These are phyloP conservation scores for Yponomeuta malinellus DNA, from an alignment of 2,888 invertebrate genomes.

Conservation along the genomic window DNA sequence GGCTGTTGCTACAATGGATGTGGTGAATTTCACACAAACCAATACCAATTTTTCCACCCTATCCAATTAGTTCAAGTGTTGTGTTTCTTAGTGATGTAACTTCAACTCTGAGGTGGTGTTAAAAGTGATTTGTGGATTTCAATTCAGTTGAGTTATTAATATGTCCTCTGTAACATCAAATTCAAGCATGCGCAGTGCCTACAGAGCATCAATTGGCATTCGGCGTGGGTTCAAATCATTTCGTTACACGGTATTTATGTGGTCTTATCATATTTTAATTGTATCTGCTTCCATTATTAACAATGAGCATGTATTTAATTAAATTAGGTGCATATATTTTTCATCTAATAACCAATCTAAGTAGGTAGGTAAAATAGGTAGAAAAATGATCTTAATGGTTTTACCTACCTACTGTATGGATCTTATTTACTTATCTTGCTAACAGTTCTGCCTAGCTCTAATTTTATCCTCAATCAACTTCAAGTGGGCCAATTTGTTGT, in stretches of 20 bases:
- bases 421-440: too few relatives aligned
- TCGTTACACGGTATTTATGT: constrained; percentile 64
- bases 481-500: too few relatives aligned
- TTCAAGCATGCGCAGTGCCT: constrained; percentile 66
- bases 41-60: constrained; percentile 30
- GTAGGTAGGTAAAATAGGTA: too few relatives aligned
- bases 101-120: constrained; percentile 16
- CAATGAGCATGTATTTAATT: not conserved
- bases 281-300: not conserved
- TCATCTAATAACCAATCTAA: too few relatives aligned
- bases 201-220: constrained; percentile 65
- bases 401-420: too few relatives aligned
- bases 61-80: constrained; percentile 11
- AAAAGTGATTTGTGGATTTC: not conserved
- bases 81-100: constrained; percentile 33
- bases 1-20: constrained; percentile 59
- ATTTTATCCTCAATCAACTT: too few relatives aligned
- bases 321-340: too few relatives aligned
- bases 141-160: constrained; percentile 35
- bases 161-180: constrained; percentile 70
- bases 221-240: constrained; percentile 69
- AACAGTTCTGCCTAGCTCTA: too few relatives aligned
- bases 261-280: constrained; percentile 8
- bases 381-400: too few relatives aligned
- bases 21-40: constrained; percentile 36